These are phyloP conservation scores for Ophonus ardosiacus DNA, from an alignment of 2,888 invertebrate genomes.

Conservation along the genomic window DNA sequence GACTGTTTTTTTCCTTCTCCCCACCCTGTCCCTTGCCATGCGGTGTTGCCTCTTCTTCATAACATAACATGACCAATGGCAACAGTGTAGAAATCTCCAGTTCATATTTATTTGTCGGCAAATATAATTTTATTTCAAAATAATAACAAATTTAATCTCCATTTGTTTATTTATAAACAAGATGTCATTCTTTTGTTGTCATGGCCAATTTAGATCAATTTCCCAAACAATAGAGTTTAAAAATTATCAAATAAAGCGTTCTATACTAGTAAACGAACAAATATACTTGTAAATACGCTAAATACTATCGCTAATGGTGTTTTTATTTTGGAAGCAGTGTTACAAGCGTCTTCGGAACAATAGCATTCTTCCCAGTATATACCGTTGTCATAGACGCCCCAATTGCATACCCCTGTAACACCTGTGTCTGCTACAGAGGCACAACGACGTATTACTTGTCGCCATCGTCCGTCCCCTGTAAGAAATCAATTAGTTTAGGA, in stretches of 20 bases:
- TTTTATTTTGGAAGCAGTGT: slow-evolving; percentile 73
- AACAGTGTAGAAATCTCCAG: no score
- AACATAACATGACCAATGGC: no score
- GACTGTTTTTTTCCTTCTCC: no score
- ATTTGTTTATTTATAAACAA: neutral
- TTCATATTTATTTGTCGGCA: no score
- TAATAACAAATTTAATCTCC: no score
- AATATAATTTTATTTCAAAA: no score
- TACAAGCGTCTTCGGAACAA: slow-evolving; percentile 94
- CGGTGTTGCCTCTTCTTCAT: no score
- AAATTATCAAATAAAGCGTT: no score
- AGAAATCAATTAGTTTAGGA: slow-evolving; percentile 66
- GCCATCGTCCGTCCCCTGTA: slow-evolving; percentile 97
- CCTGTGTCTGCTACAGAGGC: slow-evolving; percentile 94
- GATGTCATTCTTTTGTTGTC: neutral
- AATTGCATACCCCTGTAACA: slow-evolving; percentile 96
- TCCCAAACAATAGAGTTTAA: neutral
- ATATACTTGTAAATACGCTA: neutral
- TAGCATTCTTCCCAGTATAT: slow-evolving; percentile 99
- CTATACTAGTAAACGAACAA: neutral
- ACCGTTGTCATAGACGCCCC: slow-evolving; percentile 96
- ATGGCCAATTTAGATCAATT: neutral
- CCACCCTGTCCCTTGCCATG: no score
- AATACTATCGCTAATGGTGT: slow-evolving; percentile 4
- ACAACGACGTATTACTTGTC: slow-evolving; percentile 93